Evolutionary conservation across 2,888 invertebrate species (phyloP), one percentile per base, ranked within the genome.

Genomic region (Orchesellides sinensis): DNA sequence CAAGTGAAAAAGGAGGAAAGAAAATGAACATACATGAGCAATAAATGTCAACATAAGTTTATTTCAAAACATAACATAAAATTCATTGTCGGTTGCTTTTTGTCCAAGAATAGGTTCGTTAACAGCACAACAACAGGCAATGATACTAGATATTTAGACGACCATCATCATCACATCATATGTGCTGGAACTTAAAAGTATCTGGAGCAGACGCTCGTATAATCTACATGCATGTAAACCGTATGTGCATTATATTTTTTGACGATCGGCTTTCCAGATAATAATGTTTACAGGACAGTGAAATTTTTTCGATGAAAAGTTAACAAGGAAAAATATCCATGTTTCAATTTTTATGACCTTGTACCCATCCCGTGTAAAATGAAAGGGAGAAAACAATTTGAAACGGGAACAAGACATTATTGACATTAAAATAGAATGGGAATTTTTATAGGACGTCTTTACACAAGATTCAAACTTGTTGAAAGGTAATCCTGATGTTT

Each of bases 41-140:
- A 80, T 80, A 80, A 80, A 80, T 73, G 80, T 80, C 80, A 80
- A 80, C 80, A 73, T 73, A 66, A 21, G 80, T 80, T 80, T 80
- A 80, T 73, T 80, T 80, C 73, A 80, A 80, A 80, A 66, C 80
- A 80, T 79, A 59, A 73, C 80, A 80, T 80, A 80, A 80, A 79
- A 80, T 65, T 72, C 65, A 66, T 73, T 80, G 80, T 80, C 80
- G 80, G 80, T 80, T 72, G 10, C 52, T 66, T 72, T 72, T 74
- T 65, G 47, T 59, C 73, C 56, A 54, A 45, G 79, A 79, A 78
- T 78, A 78, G 69, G 56, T 63, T 12, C 25, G 4, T 5, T 40
- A 2, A 14, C 19, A 23, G n/a, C n/a, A n/a, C n/a, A n/a, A n/a
- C n/a, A n/a, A n/a, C n/a, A n/a, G n/a, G n/a, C n/a, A n/a, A n/a